These are phyloP conservation scores for Psittacus erithacus DNA, from an alignment of 2,113 vertebrate species.

Conservation along the genomic window DNA sequence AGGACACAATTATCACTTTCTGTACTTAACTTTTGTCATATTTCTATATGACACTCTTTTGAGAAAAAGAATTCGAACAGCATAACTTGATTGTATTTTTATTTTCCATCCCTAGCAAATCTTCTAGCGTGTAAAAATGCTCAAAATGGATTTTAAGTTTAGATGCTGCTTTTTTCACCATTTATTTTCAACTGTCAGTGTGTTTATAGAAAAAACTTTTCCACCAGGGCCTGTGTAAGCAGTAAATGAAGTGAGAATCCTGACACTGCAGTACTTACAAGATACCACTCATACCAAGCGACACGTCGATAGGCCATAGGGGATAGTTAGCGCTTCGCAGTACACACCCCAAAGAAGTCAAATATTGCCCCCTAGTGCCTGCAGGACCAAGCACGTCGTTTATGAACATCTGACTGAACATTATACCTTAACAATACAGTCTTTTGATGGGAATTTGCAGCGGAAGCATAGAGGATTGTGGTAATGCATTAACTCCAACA, in stretches of 20 bases:
- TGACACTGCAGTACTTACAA: neutral
- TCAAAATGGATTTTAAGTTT: fast-evolving
- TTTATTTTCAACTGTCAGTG: fast-evolving
- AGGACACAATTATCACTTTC: neutral
- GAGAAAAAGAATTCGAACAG: neutral
- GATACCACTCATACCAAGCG: neutral
- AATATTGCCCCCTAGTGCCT: constrained; percentile 65
- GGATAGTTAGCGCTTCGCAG: fast-evolving
- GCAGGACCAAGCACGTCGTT: neutral
- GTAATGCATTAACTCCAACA: fast-evolving
- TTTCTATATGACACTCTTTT: neutral
- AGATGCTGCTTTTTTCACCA: fast-evolving
- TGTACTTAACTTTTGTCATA: neutral
- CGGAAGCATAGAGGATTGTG: fast-evolving
- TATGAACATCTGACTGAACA: neutral
- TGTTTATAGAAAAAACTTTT: too few species aligned
- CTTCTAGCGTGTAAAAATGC: fast-evolving
- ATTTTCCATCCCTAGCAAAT: neutral
- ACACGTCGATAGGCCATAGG: too few species aligned
- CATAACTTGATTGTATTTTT: neutral
- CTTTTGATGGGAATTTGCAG: neutral
- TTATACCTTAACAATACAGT: fast-evolving
- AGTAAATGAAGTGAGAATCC: neutral
- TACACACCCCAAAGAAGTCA: neutral
- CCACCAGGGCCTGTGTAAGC: neutral